These are phyloP conservation scores for Rousettus leschenaultii DNA, from an alignment of 2,113 vertebrate species.

Conservation along the genomic window DNA sequence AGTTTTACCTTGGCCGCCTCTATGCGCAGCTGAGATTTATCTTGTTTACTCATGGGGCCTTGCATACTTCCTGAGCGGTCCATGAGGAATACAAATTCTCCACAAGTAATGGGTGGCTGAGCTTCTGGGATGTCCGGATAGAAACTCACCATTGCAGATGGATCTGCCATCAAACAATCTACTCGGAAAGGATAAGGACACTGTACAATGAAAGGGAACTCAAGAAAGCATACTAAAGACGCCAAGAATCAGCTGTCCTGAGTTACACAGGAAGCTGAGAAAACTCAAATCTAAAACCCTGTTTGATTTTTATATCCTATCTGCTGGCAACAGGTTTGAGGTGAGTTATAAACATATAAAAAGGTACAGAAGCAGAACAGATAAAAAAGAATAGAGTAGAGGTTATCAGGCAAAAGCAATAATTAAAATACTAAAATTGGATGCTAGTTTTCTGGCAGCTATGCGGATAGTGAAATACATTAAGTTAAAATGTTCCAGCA, in stretches of 20 bases:
- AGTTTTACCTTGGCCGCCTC: constrained; percentile 83
- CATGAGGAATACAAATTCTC: constrained; percentile 89
- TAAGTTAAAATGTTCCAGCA: background rate
- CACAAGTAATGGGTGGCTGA: constrained; percentile 58
- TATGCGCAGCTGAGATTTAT: constrained; percentile 72
- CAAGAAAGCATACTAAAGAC: background rate
- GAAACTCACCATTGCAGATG: constrained; percentile 87
- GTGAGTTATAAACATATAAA: background rate
- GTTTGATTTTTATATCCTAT: background rate
- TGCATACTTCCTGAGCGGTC: constrained; percentile 88
- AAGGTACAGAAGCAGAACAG: background rate
- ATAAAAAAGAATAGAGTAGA: background rate
- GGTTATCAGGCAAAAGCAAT: background rate
- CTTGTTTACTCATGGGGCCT: background rate
- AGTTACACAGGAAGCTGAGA: background rate
- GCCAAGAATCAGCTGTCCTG: background rate
- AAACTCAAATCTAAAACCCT: background rate
- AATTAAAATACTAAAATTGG: background rate
- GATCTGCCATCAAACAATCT: constrained; percentile 86
- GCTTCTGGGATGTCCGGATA: constrained; percentile 84
- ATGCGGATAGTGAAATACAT: background rate
- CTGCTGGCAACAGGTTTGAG: background rate
- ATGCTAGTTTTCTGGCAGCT: background rate
- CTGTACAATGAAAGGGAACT: background rate
- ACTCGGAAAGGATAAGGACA: background rate